Evolutionary conservation across 2,888 invertebrate species (phyloP).

Genomic region (Anthrax anthrax): DNA sequence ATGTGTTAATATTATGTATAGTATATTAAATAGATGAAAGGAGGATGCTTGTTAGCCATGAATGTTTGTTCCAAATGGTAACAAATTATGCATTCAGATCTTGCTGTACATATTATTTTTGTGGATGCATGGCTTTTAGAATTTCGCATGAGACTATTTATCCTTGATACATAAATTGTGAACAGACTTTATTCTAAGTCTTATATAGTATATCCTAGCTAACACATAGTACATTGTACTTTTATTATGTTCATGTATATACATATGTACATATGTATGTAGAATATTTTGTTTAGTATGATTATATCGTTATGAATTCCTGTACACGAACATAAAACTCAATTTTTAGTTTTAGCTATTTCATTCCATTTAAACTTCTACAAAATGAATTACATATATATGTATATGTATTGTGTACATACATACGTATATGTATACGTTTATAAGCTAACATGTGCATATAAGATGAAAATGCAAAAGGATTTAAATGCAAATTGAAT

Average conservation of each 20-base stretch:
- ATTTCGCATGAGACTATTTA: too few relatives aligned
- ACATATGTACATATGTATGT: too few relatives aligned
- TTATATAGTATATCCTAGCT: too few relatives aligned
- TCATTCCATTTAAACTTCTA: too few relatives aligned
- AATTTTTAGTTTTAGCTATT: background rate
- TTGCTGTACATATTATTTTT: background rate
- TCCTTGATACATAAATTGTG: too few relatives aligned
- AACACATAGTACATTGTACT: too few relatives aligned
- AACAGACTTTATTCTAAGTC: too few relatives aligned
- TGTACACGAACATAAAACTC: background rate
- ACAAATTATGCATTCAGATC: conserved; percentile 7
- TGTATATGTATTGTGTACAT: background rate
- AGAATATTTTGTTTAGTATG: too few relatives aligned
- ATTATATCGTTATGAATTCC: background rate
- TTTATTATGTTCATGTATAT: too few relatives aligned
- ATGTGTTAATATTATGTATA: too few relatives aligned
- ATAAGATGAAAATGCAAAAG: conserved; percentile 4
- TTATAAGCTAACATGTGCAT: background rate
- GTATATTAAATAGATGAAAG: too few relatives aligned
- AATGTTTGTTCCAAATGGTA: conserved; percentile 3
- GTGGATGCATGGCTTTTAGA: background rate
- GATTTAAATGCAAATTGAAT: conserved; percentile 9
- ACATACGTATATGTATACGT: background rate
- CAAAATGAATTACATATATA: background rate
- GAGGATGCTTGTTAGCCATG: background rate